Percentiles rank a stretch among this genome's conserved stretches.
Evolutionary conservation across 2,888 invertebrate genomes (phyloP).

Genomic region (Macrosoma leucophasiata): DNA sequence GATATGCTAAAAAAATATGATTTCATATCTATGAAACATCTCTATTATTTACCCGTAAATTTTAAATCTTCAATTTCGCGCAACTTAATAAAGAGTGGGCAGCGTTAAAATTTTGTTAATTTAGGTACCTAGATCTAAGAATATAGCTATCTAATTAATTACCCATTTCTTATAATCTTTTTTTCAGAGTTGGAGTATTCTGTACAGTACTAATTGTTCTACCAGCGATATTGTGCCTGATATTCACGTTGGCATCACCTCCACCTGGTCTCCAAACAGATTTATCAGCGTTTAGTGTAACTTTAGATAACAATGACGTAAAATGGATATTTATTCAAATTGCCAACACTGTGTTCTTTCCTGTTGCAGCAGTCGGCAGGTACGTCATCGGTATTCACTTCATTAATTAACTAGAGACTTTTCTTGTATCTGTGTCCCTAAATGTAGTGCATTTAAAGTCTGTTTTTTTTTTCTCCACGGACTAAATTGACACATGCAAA

Average conservation of each 20-base stretch:
- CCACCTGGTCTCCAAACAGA: conserved; percentile 73
- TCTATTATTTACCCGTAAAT: too few species aligned
- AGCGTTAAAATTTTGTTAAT: too few species aligned
- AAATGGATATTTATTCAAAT: conserved; percentile 63
- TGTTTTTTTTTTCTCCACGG: too few species aligned
- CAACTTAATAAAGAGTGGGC: too few species aligned
- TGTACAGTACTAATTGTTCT: conserved; percentile 53
- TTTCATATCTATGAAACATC: too few species aligned
- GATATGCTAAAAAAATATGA: too few species aligned
- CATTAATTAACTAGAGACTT: neutral
- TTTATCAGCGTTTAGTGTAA: conserved; percentile 51
- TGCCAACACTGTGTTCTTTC: conserved; percentile 71
- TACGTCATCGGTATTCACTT: conserved; percentile 29
- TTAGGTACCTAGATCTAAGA: too few species aligned
- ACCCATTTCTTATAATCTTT: conserved; percentile 1
- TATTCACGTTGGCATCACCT: conserved; percentile 76
- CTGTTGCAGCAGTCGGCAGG: conserved; percentile 79
- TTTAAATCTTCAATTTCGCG: too few species aligned
- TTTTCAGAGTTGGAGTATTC: conserved; percentile 47
- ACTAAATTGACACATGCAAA: too few species aligned
- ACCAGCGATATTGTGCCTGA: conserved; percentile 75
- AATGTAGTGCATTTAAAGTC: too few species aligned
- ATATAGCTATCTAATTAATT: too few species aligned
- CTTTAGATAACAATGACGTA: conserved; percentile 57
- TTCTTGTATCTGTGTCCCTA: too few species aligned